Evolutionary conservation across 92 coral and sea anemone genomes (phyloP).

Genomic region (Blastomussa wellsi): DNA sequence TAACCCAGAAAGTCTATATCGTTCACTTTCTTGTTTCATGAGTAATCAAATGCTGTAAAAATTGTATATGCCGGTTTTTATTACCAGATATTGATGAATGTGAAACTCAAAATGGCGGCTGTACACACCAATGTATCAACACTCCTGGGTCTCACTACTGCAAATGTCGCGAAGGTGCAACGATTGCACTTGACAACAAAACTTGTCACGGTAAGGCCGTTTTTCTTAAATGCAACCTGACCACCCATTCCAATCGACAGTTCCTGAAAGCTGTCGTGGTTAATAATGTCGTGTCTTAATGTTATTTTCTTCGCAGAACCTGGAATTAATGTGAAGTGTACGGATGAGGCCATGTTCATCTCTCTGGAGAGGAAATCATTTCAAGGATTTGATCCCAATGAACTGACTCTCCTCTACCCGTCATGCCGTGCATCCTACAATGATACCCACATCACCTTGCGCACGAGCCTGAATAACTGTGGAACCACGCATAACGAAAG

Average conservation of each 20-base stretch:
- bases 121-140: constrained; percentile 22
- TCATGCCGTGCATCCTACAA: constrained; percentile 28
- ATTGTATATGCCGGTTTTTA: not conserved
- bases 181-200: constrained; percentile 14
- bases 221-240: too few relatives aligned
- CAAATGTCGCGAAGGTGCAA: constrained; percentile 21
- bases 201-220: constrained; percentile 20
- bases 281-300: too few relatives aligned
- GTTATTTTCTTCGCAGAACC: constrained; percentile 11
- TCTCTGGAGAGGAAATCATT: constrained; percentile 31
- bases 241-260: too few relatives aligned
- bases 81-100: constrained; percentile 22
- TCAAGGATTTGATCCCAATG: constrained; percentile 12
- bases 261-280: too few relatives aligned
- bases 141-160: constrained; percentile 26
- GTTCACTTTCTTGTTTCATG: too few relatives aligned
- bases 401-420: constrained; percentile 11
- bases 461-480: constrained; percentile 26
- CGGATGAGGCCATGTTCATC: constrained; percentile 17
- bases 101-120: constrained; percentile 22
- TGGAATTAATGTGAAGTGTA: constrained; percentile 25
- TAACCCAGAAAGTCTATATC: too few relatives aligned
- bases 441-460: constrained; percentile 35
- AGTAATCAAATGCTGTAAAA: not conserved
- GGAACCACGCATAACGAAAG: constrained; percentile 40